Evolutionary conservation across 2,888 invertebrate species (phyloP), one percentile per base, ranked within the genome.

Genomic region (Carabus problematicus): DNA sequence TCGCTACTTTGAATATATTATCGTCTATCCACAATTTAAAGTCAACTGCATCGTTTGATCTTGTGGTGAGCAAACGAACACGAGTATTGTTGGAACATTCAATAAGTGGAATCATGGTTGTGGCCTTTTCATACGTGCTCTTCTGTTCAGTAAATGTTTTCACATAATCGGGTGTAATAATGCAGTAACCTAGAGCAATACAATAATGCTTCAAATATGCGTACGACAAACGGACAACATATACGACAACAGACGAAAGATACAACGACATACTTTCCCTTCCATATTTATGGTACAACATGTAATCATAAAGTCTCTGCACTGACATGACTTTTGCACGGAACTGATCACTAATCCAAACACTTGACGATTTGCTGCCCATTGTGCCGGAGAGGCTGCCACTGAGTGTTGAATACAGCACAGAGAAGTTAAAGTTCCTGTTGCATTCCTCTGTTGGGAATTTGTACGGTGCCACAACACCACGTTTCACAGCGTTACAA

Each of bases 111-210:
- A 49, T 6, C 49, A 49, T 49, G 18, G 49, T 16, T 49, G 12
- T 49, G 6, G 14, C 49, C 14, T 16, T 49, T 49, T 49, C 49
- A 49, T 49, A 49, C 18, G 49, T 12, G 8, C 12, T 16, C 12
- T 49, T 49, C 18, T 12, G 18, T 49, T 49, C 49, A 7, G 18
- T 16, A 18, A 49, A 49, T 49, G 49, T 49, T 49, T 49, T 49
- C 2, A 49, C 49, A 11, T 49, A 16, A 11, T 11, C 6, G 12
- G 49, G 14, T 3, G n/a, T 49, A 0, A 49, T 49, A 49, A 49
- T 49, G 18, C 49, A 49, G 18, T 16, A 4, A 49, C 49, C 49
- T 49, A 49, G 11, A 8, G 3, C n/a, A n/a, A n/a, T n/a, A n/a
- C n/a, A n/a, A n/a, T 11, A 7, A 47, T 14, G 1, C 47, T 9